phyloP scores from a whole-genome alignment of 2,888 invertebrate genomes.

The Tillus elongatus region DNA sequence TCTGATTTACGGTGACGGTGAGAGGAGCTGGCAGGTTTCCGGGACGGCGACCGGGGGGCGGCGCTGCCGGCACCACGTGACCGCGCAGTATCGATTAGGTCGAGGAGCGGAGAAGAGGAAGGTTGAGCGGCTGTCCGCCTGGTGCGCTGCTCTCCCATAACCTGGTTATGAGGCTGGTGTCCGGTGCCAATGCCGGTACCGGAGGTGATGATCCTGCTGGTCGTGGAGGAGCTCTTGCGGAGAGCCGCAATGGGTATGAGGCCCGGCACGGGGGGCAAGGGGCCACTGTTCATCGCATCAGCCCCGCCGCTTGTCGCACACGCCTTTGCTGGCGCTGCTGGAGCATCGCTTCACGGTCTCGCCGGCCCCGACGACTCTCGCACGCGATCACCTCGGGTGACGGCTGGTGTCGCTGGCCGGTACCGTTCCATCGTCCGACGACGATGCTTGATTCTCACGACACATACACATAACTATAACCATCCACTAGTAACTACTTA shows the following conservation, averaged over 20 bases:
- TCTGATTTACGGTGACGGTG: slow-evolving; percentile 45
- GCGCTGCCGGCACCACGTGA: slow-evolving; percentile 39
- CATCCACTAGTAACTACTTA: too few species aligned
- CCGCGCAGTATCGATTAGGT: slow-evolving; percentile 41
- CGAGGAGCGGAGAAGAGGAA: slow-evolving; percentile 28
- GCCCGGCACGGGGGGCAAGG: slow-evolving; percentile 40
- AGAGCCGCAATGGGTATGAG: slow-evolving; percentile 41
- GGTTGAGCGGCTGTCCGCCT: slow-evolving; percentile 37
- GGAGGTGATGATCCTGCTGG: slow-evolving; percentile 21
- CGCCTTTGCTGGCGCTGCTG: slow-evolving; percentile 18
- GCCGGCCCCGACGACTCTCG: slow-evolving; percentile 11
- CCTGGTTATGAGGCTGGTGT: slow-evolving; percentile 35
- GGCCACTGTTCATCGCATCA: slow-evolving; percentile 36
- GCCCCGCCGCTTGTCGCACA: slow-evolving; percentile 21
- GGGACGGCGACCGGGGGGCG: slow-evolving; percentile 38
- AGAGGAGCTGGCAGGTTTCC: slow-evolving; percentile 40
- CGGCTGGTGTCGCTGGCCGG: too few species aligned
- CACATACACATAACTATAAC: too few species aligned
- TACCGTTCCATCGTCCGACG: too few species aligned
- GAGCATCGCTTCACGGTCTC: slow-evolving; percentile 8
- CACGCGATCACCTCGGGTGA: slow-evolving; percentile 8
- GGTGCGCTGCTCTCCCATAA: slow-evolving; percentile 41
- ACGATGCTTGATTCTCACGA: too few species aligned
- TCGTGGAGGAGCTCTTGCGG: slow-evolving; percentile 30
- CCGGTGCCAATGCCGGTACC: slow-evolving; percentile 24